Conservation (phyloP, 2,797 vertebrate species). For the Acipenser oxyrinchus region DNA sequence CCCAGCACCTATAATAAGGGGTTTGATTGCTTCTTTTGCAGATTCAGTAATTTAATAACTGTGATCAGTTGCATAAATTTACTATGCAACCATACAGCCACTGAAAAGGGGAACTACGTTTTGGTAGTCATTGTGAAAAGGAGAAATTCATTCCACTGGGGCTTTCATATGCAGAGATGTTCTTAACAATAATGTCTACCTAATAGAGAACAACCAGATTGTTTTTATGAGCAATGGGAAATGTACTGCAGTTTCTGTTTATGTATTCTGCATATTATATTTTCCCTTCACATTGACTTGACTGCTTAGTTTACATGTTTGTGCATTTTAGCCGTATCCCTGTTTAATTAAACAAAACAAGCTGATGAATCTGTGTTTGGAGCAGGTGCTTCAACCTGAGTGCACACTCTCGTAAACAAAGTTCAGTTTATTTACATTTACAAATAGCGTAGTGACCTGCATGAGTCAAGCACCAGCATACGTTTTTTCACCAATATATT, state of each 20-base stretch:
- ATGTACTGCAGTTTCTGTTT: no score
- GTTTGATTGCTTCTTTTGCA: slow-evolving; percentile 81
- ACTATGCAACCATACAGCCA: slow-evolving; percentile 61
- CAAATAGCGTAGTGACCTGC: not conserved
- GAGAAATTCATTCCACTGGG: no score
- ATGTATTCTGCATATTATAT: no score
- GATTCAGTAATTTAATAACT: slow-evolving; percentile 81
- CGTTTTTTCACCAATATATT: not conserved
- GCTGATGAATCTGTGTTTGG: slow-evolving; percentile 1
- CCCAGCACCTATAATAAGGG: slow-evolving; percentile 77
- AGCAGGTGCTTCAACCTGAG: slow-evolving; percentile 19
- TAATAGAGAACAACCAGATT: no score
- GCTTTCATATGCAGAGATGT: no score
- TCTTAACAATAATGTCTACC: no score
- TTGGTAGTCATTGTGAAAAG: no score
- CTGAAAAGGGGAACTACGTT: no score
- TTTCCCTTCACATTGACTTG: no score
- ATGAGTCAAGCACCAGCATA: slow-evolving; percentile 6
- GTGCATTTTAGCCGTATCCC: no score
- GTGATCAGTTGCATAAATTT: slow-evolving; percentile 83
- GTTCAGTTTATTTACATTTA: slow-evolving; percentile 13
- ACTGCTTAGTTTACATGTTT: no score
- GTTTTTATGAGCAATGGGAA: no score
- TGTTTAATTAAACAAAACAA: not conserved
- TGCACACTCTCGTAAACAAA: slow-evolving; percentile 7